A percentile compares a stretch with the other conserved stretches of the same genome.
These are phyloP conservation scores for Nasua narica DNA, from an alignment of 2,797 vertebrate species.

Conservation along the genomic window DNA sequence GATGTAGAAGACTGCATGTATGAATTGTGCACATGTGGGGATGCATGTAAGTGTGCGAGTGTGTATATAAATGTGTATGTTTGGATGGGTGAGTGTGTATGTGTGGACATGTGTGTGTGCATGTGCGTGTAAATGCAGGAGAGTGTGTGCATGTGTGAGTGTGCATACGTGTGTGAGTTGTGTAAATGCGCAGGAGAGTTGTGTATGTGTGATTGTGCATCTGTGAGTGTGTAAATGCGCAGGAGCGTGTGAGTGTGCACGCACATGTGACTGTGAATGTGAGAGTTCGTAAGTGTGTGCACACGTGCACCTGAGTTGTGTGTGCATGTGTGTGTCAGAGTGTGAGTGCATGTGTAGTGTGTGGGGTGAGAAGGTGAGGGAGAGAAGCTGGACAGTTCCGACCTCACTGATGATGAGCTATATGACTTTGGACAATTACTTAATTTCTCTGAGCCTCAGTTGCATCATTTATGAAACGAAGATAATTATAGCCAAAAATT, in stretches of 20 bases:
- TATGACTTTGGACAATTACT: background rate
- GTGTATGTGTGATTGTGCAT: background rate
- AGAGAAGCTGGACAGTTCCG: background rate
- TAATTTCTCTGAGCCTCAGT: slow-evolving; percentile 2
- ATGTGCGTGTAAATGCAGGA: too few relatives aligned
- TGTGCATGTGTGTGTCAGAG: background rate
- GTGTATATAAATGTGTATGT: background rate
- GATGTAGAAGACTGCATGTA: background rate
- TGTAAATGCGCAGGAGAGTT: background rate
- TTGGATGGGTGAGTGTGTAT: background rate
- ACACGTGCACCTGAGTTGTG: too few relatives aligned
- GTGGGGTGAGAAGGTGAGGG: background rate
- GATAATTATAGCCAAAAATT: background rate
- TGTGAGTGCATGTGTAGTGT: background rate
- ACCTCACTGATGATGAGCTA: background rate
- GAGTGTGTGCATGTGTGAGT: background rate
- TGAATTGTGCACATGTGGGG: background rate
- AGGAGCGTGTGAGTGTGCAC: background rate
- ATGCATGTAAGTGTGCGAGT: background rate
- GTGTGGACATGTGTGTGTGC: rapidly evolving
- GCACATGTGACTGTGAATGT: too few relatives aligned
- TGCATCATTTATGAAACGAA: background rate
- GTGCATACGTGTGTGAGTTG: too few relatives aligned
- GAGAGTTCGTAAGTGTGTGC: too few relatives aligned
- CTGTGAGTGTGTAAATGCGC: background rate